phyloP scores from a whole-genome alignment of 2,797 vertebrate genomes.

The Acanthiza pusilla region DNA sequence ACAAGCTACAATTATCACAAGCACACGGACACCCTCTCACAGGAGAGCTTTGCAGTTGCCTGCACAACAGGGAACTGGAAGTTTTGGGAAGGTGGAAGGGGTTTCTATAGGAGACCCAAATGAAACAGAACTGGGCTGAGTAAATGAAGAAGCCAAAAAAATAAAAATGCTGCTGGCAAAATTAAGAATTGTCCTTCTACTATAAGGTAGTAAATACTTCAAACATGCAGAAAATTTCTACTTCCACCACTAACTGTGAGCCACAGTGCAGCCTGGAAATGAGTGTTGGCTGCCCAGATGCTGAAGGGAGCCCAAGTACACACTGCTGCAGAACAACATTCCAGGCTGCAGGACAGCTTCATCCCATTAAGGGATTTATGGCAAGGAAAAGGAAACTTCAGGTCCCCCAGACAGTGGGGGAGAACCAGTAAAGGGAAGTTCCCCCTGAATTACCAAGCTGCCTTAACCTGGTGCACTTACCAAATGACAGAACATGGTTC shows the following conservation, averaged over 20 bases:
- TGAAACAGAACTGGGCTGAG: neutral
- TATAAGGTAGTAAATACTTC: neutral
- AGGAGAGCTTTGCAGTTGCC: constrained; percentile 16
- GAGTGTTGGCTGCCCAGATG: neutral
- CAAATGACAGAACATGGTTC: neutral
- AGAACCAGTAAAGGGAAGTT: neutral
- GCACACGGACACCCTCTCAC: neutral
- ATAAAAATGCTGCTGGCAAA: neutral
- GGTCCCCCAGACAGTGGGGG: neutral
- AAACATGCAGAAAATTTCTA: neutral
- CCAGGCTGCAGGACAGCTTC: neutral
- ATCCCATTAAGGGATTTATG: neutral
- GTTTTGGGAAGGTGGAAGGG: constrained; percentile 27
- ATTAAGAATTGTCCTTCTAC: neutral
- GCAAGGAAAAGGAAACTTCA: neutral
- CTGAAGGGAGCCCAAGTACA: neutral
- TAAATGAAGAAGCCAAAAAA: neutral
- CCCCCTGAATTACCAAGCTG: neutral
- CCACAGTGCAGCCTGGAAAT: neutral
- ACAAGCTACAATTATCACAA: constrained; percentile 39
- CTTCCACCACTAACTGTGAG: neutral
- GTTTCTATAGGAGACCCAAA: constrained; percentile 13
- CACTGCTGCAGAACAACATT: neutral
- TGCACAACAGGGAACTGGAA: constrained; percentile 17
- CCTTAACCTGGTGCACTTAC: neutral